Evolutionary conservation across 2,797 vertebrate genomes (phyloP).

Genomic region (Anguilla megastoma): DNA sequence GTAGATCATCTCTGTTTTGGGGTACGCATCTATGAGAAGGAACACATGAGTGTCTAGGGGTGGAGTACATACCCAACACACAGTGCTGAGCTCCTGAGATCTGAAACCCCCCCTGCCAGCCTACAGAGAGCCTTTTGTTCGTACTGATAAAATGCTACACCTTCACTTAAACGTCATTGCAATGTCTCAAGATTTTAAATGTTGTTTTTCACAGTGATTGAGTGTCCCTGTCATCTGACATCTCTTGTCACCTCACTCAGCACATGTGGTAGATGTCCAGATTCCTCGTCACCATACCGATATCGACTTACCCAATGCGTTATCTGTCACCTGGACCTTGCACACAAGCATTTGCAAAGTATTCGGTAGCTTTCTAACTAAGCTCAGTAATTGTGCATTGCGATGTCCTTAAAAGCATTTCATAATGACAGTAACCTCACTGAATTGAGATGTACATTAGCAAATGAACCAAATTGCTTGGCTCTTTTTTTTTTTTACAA

Average conservation of each 20-base stretch:
- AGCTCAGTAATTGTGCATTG: neutral
- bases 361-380: neutral
- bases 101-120: neutral
- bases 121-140: neutral
- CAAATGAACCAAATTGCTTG: neutral
- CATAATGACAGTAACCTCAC: neutral
- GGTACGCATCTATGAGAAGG: slow-evolving; percentile 88
- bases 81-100: neutral
- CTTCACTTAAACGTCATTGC: neutral
- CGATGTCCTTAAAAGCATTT: neutral
- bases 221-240: neutral
- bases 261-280: neutral
- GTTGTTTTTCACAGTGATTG: neutral
- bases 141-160: neutral
- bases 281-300: neutral
- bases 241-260: neutral
- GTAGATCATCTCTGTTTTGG: slow-evolving; percentile 97
- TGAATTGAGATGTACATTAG: neutral
- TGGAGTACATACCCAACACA: neutral
- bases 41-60: neutral
- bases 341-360: neutral
- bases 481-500: no score
- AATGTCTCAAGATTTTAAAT: neutral
- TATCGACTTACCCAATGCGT: neutral
- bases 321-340: neutral